Percentiles rank a stretch among this genome's conserved stretches.
These are phyloP conservation scores for Pseudomyrmex gracilis DNA, from an alignment of 1,140 invertebrate species.

Conservation along the genomic window DNA sequence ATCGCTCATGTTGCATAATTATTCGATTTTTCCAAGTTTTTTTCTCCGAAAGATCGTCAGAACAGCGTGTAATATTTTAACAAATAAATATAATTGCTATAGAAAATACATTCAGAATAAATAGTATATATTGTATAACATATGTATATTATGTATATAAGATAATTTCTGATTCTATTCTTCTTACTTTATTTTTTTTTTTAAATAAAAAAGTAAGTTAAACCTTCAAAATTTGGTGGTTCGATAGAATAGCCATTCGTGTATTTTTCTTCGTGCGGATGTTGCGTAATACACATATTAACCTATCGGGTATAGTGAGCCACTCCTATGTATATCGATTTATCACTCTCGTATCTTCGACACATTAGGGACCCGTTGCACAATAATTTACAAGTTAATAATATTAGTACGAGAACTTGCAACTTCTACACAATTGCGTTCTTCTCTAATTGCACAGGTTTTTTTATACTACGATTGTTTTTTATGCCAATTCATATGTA, in stretches of 20 bases:
- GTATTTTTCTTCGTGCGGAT: constrained; percentile 26
- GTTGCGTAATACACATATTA: constrained; percentile 39
- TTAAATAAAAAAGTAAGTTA: not conserved
- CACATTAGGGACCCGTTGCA: too few species aligned
- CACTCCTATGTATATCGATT: constrained; percentile 45
- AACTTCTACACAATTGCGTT: too few species aligned
- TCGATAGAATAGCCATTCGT: not conserved
- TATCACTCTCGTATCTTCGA: constrained; percentile 16
- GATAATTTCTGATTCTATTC: not conserved
- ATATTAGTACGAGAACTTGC: too few species aligned
- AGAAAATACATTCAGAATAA: not conserved
- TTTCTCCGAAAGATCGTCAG: not conserved
- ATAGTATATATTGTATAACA: not conserved
- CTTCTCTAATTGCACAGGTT: too few species aligned
- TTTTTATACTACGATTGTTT: too few species aligned
- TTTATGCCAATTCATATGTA: too few species aligned
- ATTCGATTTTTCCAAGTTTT: constrained; percentile 20
- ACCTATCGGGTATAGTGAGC: constrained; percentile 30
- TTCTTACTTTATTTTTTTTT: not conserved
- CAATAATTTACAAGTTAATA: too few species aligned
- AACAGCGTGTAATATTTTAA: not conserved
- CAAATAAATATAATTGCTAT: too few species aligned
- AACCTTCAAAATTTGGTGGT: not conserved
- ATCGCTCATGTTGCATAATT: constrained; percentile 23
- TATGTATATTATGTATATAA: not conserved